Evolutionary conservation across 35 echinoderm and acorn worm genomes (phyloP).

Genomic region (Amphiura filiformis): DNA sequence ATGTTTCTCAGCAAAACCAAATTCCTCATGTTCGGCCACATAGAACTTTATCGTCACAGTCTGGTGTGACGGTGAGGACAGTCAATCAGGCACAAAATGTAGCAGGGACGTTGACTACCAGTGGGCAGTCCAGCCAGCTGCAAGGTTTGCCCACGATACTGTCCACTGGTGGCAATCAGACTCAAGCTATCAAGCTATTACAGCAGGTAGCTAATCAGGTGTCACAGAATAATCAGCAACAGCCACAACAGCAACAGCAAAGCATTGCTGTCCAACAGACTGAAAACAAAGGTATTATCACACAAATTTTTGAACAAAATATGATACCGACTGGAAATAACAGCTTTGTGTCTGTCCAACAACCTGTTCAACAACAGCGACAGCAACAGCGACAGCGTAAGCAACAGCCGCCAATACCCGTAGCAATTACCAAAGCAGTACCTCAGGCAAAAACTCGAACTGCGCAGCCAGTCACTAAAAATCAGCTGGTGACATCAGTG

Average conservation of each 20-base stretch:
- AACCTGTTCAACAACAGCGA: slow-evolving; percentile 2
- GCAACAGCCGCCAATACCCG: slow-evolving; percentile 6
- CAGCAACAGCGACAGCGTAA: background rate
- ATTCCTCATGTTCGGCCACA: background rate
- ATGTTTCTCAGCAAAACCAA: background rate
- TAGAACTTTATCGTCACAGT: background rate
- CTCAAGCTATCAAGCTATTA: slow-evolving; percentile 54
- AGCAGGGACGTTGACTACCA: background rate
- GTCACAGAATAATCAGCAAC: slow-evolving; percentile 34
- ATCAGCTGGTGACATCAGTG: background rate
- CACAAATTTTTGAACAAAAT: slow-evolving; percentile 1
- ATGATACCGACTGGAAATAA: background rate
- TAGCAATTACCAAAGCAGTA: background rate
- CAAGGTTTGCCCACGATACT: background rate
- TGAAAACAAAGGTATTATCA: background rate
- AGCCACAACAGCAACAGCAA: slow-evolving; percentile 42
- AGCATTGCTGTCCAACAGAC: background rate
- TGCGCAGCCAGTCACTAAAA: background rate
- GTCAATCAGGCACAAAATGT: slow-evolving; percentile 26
- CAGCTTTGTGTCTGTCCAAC: background rate
- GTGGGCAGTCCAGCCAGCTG: background rate
- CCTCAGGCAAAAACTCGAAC: background rate
- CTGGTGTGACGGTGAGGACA: background rate
- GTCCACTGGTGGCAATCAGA: slow-evolving; percentile 19
- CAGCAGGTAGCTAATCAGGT: slow-evolving; percentile 67